A percentile compares a stretch with the other conserved stretches of the same genome.
These are phyloP conservation scores for Hypomecis punctinalis DNA, from an alignment of 2,888 invertebrate species.

Conservation along the genomic window DNA sequence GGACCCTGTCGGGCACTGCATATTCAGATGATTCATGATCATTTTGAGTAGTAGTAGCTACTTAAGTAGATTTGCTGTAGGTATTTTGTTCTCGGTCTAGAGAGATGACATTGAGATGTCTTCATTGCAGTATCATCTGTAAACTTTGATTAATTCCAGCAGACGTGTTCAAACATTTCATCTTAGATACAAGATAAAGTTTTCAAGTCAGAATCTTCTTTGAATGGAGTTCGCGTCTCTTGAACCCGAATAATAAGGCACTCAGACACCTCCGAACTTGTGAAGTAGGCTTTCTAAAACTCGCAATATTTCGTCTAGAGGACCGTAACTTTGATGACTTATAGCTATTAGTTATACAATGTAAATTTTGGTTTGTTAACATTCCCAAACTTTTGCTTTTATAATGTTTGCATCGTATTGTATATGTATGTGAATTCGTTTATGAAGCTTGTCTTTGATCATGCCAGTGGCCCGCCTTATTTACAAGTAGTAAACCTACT, in stretches of 20 bases:
- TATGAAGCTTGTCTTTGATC: too few relatives aligned
- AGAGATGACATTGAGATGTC: conserved; percentile 1
- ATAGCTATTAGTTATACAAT: too few relatives aligned
- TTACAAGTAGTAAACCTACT: too few relatives aligned
- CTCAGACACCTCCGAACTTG: background rate
- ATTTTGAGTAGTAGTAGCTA: background rate
- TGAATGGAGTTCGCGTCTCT: conserved; percentile 8
- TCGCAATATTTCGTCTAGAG: background rate
- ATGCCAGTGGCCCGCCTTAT: too few relatives aligned
- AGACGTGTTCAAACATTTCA: conserved; percentile 14
- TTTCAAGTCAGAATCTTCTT: conserved; percentile 9
- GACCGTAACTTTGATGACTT: too few relatives aligned
- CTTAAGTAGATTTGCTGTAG: background rate
- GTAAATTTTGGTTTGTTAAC: too few relatives aligned
- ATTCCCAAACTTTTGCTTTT: too few relatives aligned
- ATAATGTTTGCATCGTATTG: too few relatives aligned
- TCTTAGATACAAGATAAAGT: conserved; percentile 15
- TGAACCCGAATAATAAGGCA: conserved; percentile 4
- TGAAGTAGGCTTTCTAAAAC: conserved; percentile 1
- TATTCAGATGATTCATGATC: too few relatives aligned
- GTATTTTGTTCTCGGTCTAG: background rate
- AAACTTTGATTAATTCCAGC: conserved; percentile 18
- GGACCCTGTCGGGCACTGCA: too few relatives aligned
- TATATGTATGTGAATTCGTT: too few relatives aligned
- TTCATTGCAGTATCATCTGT: background rate